Evolutionary conservation across 2,113 vertebrate genomes (phyloP), one percentile per base, ranked within the genome.

Genomic region (Ictalurus punctatus): DNA sequence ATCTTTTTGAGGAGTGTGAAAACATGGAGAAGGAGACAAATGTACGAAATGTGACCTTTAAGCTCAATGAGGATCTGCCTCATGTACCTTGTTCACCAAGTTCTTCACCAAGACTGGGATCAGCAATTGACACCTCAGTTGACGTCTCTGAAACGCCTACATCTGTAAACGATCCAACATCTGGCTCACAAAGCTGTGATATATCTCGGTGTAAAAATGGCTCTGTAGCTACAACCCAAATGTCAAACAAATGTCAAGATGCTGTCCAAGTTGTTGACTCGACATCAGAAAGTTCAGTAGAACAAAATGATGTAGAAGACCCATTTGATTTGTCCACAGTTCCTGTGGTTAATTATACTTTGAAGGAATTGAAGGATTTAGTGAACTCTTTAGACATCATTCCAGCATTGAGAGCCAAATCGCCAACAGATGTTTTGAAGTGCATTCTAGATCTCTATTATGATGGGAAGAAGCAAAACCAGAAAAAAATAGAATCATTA

Each of bases 391-490:
- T 93, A 25, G 88, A 91, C n/a, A 30, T 58, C 13, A 21, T 0
- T 7, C 25, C 40, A 44, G 56, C 3, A 63, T 58, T 81, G 67
- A 59, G 3, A 4, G 12, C 59, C 9, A 10, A 2, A 4, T 34
- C 25, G 30, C 69, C 2, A 27, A 67, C 0, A 0, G 8, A 87
- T 65, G 4, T 86, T 21, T 7, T 58, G 0, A 17, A 87, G 9
- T 12, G 23, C 37, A 88, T 92, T 44, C 0, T 90, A 16, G 59
- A 85, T 30, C 67, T 87, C 34, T 92, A 78, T 48, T 90, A 91
- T 90, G 86, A 48, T 89, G 90, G 84, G 16, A 27, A 88, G 34
- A 7, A 58, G 10, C 3, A 58, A n/a, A 69, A 88, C 25, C 0
- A 86, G 10, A 1, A 1, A 2, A n/a, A 74, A 17, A 4, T 67